Percentiles rank a stretch among this genome's conserved stretches.
These are phyloP conservation scores for Zaprionus nigranus DNA, from an alignment of 1,140 invertebrate genomes.

Conservation along the genomic window DNA sequence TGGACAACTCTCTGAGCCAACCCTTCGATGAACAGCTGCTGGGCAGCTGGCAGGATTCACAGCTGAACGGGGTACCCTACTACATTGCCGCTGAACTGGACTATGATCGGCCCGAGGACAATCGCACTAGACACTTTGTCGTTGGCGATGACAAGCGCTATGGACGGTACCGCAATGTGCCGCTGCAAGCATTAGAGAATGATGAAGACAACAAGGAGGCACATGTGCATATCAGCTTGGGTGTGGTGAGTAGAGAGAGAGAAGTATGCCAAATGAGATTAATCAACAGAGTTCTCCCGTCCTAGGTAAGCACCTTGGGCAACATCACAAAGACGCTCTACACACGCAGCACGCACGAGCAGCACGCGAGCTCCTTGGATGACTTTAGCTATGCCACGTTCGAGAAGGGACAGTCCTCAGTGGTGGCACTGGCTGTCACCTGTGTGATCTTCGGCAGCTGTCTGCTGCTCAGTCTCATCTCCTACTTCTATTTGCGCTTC, in stretches of 20 bases:
- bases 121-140: constrained; percentile 87
- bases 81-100: constrained; percentile 92
- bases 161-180: constrained; percentile 92
- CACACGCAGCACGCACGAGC: constrained; percentile 86
- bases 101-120: constrained; percentile 71
- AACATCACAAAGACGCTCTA: constrained; percentile 88
- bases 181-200: constrained; percentile 85
- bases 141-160: constrained; percentile 91
- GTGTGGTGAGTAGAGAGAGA: constrained; percentile 85
- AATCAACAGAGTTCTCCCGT: not conserved
- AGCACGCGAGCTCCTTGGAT: constrained; percentile 65
- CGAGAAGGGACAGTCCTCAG: constrained; percentile 75
- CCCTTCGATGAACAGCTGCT: constrained; percentile 85
- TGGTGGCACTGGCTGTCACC: constrained; percentile 86
- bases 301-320: constrained; percentile 86
- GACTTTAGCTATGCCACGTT: constrained; percentile 78
- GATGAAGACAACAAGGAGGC: constrained; percentile 77
- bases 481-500: constrained; percentile 87
- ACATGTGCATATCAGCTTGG: constrained; percentile 90
- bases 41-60: constrained; percentile 87
- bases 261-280: not conserved
- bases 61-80: constrained; percentile 88
- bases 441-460: constrained; percentile 87
- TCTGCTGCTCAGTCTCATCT: constrained; percentile 86
- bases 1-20: constrained; percentile 87